Conservation (phyloP, 2,888 invertebrate species). For the Marronus borbonicus region DNA sequence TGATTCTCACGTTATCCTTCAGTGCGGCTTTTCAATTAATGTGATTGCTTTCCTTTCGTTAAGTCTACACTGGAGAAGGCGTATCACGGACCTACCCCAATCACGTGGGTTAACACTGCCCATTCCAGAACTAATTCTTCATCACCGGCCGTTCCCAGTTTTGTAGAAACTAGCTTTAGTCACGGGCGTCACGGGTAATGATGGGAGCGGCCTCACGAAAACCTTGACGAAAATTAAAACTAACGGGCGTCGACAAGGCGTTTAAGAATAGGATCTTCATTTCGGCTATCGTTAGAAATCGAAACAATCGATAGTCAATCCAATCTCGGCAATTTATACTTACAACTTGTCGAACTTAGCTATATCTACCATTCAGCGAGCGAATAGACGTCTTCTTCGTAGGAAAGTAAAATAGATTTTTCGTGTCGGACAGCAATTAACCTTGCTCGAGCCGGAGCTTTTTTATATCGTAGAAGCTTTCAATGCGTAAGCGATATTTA, state of each 20-base stretch:
- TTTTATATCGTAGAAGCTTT: not conserved
- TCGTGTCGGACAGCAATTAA: conserved; percentile 12
- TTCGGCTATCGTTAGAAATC: conserved; percentile 14
- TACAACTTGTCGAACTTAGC: not conserved
- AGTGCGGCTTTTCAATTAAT: conserved; percentile 13
- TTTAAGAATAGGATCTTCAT: not conserved
- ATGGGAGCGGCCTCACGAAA: conserved; percentile 41
- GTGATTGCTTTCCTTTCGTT: conserved; percentile 1
- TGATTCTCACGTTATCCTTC: not conserved
- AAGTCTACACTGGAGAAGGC: not conserved
- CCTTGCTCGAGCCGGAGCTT: not conserved
- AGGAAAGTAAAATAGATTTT: conserved; percentile 1
- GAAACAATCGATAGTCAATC: conserved; percentile 8
- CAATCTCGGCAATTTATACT: conserved; percentile 7
- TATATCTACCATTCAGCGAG: not conserved
- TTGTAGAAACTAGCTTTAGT: conserved; percentile 29
- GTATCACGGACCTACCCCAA: conserved; percentile 30
- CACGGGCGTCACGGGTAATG: not conserved
- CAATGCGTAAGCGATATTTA: conserved; percentile 8
- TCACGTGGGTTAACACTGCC: conserved; percentile 9
- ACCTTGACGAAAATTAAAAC: conserved; percentile 40
- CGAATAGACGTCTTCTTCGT: conserved; percentile 7
- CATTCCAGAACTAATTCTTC: conserved; percentile 15
- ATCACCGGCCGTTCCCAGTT: not conserved
- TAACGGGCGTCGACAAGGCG: conserved; percentile 28